phyloP scores from a whole-genome alignment of 2,797 vertebrate genomes.

The Periophthalmus magnuspinnatus region DNA sequence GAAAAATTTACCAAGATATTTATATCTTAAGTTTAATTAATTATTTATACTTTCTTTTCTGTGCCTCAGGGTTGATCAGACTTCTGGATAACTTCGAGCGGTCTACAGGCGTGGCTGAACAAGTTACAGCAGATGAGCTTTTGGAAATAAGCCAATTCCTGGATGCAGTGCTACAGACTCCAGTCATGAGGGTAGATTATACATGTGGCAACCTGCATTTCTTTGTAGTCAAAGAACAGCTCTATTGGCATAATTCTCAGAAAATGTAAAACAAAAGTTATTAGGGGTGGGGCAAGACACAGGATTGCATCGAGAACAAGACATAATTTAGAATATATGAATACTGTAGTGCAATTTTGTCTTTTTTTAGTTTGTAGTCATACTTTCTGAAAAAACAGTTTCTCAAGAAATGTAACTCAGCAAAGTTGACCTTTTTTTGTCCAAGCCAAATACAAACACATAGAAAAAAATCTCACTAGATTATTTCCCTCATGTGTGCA shows the following conservation, averaged over 20 bases:
- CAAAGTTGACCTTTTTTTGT: too few species aligned
- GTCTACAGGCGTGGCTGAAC: conserved; percentile 80
- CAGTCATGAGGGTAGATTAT: conserved; percentile 82
- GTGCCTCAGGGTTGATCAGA: conserved; percentile 74
- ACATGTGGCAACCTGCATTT: conserved; percentile 17
- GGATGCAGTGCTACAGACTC: conserved; percentile 81
- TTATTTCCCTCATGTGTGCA: too few species aligned
- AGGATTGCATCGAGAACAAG: too few species aligned
- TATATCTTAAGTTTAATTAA: too few species aligned
- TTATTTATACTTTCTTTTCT: background rate
- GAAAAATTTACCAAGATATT: background rate
- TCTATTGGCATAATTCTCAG: background rate
- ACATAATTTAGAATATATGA: too few species aligned
- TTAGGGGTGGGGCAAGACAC: too few species aligned
- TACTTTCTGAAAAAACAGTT: too few species aligned
- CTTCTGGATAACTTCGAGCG: conserved; percentile 88
- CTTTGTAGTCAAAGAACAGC: background rate
- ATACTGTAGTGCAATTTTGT: too few species aligned
- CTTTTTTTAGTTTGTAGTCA: too few species aligned
- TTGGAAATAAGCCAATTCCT: conserved; percentile 81
- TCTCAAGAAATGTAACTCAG: too few species aligned
- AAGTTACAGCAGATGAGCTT: conserved; percentile 80
- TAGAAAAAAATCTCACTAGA: background rate
- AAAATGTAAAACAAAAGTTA: too few species aligned
- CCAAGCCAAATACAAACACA: too few species aligned